phyloP scores from a whole-genome alignment of 2,888 invertebrate genomes.

The Drosophila gaucha region DNA sequence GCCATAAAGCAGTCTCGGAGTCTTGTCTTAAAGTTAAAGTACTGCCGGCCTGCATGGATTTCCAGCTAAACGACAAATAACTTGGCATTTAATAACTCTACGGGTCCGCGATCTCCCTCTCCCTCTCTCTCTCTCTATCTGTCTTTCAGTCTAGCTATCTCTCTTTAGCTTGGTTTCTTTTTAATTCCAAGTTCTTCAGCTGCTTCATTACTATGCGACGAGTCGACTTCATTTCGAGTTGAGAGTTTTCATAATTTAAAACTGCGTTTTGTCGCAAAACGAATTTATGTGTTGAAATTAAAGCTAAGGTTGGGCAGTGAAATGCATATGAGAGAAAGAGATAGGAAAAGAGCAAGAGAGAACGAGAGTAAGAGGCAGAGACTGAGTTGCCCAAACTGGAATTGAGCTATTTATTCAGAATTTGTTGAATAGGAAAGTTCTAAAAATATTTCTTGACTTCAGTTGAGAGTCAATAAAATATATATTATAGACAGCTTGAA shows the following conservation, averaged over 20 bases:
- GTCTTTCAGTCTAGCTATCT: neutral
- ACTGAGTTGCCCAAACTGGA: neutral
- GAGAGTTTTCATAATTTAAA: conserved; percentile 60
- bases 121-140: neutral
- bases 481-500: neutral
- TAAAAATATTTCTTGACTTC: neutral
- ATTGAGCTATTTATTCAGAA: neutral
- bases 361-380: neutral
- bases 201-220: conserved; percentile 65
- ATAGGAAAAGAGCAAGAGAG: neutral
- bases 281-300: conserved; percentile 74
- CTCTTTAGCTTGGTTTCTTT: neutral
- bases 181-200: conserved; percentile 26
- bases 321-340: neutral
- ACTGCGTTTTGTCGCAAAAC: conserved; percentile 60
- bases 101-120: conserved; percentile 18
- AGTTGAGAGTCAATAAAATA: neutral
- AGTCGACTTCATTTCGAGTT: conserved; percentile 52
- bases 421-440: neutral
- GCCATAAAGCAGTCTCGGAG: conserved; percentile 70
- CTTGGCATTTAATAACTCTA: conserved; percentile 79
- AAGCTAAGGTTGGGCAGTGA: conserved; percentile 42
- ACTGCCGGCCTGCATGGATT: conserved; percentile 63
- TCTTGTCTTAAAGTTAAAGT: conserved; percentile 69
- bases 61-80: conserved; percentile 81